A percentile compares a stretch with the other conserved stretches of the same genome.
Evolutionary conservation across 2,113 vertebrate genomes (phyloP).

Genomic region (Datnioides undecimradiatus): DNA sequence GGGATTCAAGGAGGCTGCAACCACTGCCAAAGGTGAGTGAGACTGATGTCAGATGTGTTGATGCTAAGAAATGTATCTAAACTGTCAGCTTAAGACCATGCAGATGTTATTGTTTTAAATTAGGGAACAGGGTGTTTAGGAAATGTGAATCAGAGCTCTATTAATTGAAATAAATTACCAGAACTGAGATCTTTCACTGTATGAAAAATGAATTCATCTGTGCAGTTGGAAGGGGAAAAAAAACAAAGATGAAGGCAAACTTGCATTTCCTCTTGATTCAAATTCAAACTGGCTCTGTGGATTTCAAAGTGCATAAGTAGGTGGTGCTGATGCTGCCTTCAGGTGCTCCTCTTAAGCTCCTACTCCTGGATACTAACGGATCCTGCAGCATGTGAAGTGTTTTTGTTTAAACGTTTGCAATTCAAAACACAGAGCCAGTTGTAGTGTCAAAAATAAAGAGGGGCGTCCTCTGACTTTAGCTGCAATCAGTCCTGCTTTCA

Average conservation of each 20-base stretch:
- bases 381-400: background rate
- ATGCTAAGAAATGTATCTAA: background rate
- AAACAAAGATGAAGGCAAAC: constrained; percentile 5
- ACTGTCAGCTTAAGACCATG: background rate
- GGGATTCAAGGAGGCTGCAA: constrained; percentile 93
- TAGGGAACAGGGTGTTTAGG: background rate
- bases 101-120: background rate
- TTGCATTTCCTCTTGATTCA: constrained; percentile 44
- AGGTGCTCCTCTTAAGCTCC: constrained; percentile 14
- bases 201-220: background rate
- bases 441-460: background rate
- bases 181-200: background rate
- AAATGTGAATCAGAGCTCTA: background rate
- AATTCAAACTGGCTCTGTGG: constrained; percentile 43
- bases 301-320: constrained; percentile 32
- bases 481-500: background rate
- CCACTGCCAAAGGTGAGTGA: constrained; percentile 93
- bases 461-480: accelerated
- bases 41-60: background rate
- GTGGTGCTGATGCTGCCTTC: constrained; percentile 46
- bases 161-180: background rate
- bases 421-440: background rate
- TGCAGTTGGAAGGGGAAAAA: background rate
- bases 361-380: background rate
- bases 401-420: background rate